These are phyloP conservation scores for Gryllus bimaculatus DNA, from an alignment of 1,140 invertebrate species.

Conservation along the genomic window DNA sequence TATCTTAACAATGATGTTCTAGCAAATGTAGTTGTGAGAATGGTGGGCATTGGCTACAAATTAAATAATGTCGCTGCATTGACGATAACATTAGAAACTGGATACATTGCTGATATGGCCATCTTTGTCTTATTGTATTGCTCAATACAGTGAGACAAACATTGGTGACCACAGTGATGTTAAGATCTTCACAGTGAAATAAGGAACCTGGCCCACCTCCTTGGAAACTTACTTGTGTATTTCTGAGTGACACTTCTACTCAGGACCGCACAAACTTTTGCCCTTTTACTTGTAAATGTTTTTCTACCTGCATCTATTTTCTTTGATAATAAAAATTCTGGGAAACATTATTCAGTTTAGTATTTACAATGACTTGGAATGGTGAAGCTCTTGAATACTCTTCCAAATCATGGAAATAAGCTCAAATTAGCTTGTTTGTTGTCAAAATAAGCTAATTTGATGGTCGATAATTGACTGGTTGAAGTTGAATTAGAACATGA, in stretches of 20 bases:
- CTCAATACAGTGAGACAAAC: background rate
- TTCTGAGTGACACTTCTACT: background rate
- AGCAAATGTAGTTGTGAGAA: background rate
- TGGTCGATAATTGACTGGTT: background rate
- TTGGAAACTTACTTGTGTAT: background rate
- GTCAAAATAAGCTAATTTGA: background rate
- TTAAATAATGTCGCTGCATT: background rate
- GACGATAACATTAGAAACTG: background rate
- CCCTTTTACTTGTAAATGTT: background rate
- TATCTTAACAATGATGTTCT: background rate
- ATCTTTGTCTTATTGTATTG: background rate
- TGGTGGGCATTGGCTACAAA: background rate
- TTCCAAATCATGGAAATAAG: background rate
- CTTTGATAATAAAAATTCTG: background rate
- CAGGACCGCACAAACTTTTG: background rate
- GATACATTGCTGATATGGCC: background rate
- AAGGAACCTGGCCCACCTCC: background rate
- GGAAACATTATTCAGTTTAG: slow-evolving; percentile 1
- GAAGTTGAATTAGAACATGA: background rate
- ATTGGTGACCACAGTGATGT: background rate
- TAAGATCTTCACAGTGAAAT: background rate
- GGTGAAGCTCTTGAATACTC: background rate
- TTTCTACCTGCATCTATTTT: background rate
- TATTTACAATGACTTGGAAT: background rate
- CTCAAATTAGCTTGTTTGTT: background rate